phyloP scores from a whole-genome alignment of 2,888 invertebrate species.

The Furcula furcula region DNA sequence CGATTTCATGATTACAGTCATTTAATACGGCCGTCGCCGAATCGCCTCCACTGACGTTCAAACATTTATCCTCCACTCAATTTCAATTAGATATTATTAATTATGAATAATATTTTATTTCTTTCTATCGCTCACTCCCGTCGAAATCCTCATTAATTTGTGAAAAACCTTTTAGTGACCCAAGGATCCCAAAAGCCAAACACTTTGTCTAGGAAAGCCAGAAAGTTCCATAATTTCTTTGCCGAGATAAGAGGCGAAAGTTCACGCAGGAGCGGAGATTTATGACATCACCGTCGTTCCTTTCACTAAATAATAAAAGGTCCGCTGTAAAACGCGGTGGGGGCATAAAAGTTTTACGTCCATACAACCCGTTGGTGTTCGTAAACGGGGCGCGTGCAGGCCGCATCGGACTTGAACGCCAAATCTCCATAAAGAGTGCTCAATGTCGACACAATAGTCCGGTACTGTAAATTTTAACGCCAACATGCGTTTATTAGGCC shows the following conservation, averaged over 20 bases:
- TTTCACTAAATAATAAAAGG: slow-evolving; percentile 82
- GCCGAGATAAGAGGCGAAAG: slow-evolving; percentile 80
- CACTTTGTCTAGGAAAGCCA: slow-evolving; percentile 79
- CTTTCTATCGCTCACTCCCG: slow-evolving; percentile 38
- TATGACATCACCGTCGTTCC: slow-evolving; percentile 80
- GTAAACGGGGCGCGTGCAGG: slow-evolving; percentile 62
- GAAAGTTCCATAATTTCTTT: slow-evolving; percentile 81
- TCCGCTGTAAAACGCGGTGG: slow-evolving; percentile 78
- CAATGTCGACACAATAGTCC: slow-evolving; percentile 70
- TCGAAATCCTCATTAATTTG: slow-evolving; percentile 63
- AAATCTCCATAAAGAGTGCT: slow-evolving; percentile 77
- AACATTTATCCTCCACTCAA: slow-evolving; percentile 20
- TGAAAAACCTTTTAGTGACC: slow-evolving; percentile 73
- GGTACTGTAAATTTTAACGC: slow-evolving; percentile 61
- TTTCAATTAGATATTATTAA: slow-evolving; percentile 26
- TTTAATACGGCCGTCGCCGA: slow-evolving; percentile 15
- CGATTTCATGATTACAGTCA: slow-evolving; percentile 28
- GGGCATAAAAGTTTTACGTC: slow-evolving; percentile 79
- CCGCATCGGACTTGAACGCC: slow-evolving; percentile 61
- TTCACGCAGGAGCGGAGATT: slow-evolving; percentile 81
- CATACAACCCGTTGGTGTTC: slow-evolving; percentile 76
- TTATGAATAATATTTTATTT: slow-evolving; percentile 27
- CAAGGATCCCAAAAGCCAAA: slow-evolving; percentile 72
- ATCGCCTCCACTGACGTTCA: slow-evolving; percentile 15
- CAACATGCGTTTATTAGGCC: slow-evolving; percentile 51